Percentiles rank a stretch among this genome's conserved stretches.
These are phyloP conservation scores for Dromaius novaehollandiae DNA, from an alignment of 2,113 vertebrate species.

Conservation along the genomic window DNA sequence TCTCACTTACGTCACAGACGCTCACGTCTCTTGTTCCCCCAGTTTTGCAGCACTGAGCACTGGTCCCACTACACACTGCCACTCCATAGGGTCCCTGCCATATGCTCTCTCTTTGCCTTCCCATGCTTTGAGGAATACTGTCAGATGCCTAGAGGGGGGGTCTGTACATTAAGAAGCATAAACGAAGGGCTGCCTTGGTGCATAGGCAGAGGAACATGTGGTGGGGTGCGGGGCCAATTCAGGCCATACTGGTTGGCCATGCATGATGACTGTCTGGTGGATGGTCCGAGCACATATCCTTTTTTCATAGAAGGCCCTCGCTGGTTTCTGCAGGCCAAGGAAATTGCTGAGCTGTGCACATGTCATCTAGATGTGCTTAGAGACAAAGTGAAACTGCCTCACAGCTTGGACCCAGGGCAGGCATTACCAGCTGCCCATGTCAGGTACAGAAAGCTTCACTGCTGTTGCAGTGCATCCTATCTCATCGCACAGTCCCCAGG, in stretches of 20 bases:
- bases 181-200: not conserved
- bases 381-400: not conserved
- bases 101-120: not conserved
- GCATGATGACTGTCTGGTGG: not conserved
- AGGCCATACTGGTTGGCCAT: not conserved
- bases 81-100: not conserved
- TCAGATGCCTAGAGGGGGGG: not conserved
- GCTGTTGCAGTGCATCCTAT: not conserved
- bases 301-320: not conserved
- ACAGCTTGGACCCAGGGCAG: not conserved
- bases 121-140: not conserved
- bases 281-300: not conserved
- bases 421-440: not conserved
- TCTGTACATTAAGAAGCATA: not conserved
- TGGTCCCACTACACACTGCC: not conserved
- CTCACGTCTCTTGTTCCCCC: fast-evolving
- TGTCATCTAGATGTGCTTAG: not conserved
- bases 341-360: not conserved
- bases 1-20: not conserved
- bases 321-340: not conserved
- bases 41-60: not conserved
- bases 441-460: not conserved
- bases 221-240: too few relatives aligned
- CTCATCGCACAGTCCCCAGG: not conserved
- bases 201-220: not conserved